phyloP scores from a whole-genome alignment of 2,113 vertebrate genomes.

The Numida meleagris region DNA sequence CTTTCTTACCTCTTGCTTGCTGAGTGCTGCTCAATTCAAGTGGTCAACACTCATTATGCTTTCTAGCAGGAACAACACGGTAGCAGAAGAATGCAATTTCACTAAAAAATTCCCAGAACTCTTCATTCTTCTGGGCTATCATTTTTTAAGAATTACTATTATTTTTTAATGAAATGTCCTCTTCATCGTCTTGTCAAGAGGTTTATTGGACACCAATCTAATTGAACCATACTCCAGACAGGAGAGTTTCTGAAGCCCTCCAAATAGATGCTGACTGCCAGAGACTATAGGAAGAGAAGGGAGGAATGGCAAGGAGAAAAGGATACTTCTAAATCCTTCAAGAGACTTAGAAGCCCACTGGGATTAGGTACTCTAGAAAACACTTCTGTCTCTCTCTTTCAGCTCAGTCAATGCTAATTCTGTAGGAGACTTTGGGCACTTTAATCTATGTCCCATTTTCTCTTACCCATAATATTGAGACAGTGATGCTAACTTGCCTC shows the following conservation, averaged over 20 bases:
- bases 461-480: background rate
- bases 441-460: background rate
- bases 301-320: background rate
- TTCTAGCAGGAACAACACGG: background rate
- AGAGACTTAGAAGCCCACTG: background rate
- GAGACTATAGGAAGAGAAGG: background rate
- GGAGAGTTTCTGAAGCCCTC: background rate
- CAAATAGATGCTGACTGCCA: background rate
- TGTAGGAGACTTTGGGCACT: background rate
- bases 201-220: background rate
- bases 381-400: background rate
- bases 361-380: background rate
- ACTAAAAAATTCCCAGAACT: background rate
- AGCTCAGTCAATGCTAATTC: background rate
- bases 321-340: background rate
- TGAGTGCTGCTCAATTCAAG: background rate
- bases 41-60: background rate
- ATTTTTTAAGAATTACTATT: background rate
- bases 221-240: background rate
- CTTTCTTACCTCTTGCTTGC: background rate
- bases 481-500: background rate
- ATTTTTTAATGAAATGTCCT: background rate
- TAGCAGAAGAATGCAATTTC: background rate
- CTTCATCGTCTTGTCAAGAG: background rate
- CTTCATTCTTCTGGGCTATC: background rate